Evolutionary conservation across 2,888 invertebrate genomes (phyloP).

Genomic region (Matsumyia berberina): DNA sequence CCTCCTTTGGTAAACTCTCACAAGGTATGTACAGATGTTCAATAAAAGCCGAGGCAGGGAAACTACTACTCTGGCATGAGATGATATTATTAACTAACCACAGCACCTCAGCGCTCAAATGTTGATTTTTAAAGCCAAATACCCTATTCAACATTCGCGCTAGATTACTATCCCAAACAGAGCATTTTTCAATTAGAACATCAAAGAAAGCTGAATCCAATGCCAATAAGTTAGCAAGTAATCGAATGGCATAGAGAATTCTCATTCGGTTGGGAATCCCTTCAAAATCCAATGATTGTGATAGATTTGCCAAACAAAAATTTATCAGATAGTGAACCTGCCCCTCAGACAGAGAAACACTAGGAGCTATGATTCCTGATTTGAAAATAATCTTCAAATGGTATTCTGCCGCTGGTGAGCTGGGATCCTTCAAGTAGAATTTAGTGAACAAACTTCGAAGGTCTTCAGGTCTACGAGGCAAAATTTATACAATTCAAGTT

Average conservation of each 20-base stretch:
- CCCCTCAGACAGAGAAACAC: conserved; percentile 50
- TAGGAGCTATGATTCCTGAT: conserved; percentile 60
- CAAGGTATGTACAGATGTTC: conserved; percentile 48
- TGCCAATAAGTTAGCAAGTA: conserved; percentile 79
- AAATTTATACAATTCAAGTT: too few species aligned
- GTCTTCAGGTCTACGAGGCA: conserved; percentile 75
- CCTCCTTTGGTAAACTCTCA: conserved; percentile 18
- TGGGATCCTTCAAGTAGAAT: conserved; percentile 78
- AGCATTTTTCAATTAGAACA: conserved; percentile 68
- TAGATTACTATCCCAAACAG: conserved; percentile 77
- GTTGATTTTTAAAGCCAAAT: conserved; percentile 77
- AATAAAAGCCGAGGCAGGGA: conserved; percentile 54
- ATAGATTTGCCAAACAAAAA: conserved; percentile 76
- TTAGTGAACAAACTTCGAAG: conserved; percentile 76
- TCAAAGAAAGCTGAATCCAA: conserved; percentile 51
- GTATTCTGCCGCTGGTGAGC: conserved; percentile 78
- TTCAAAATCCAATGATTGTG: conserved; percentile 63
- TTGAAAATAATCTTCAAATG: conserved; percentile 80
- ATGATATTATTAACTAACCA: conserved; percentile 79
- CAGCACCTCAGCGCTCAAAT: conserved; percentile 77
- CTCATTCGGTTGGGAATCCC: conserved; percentile 71
- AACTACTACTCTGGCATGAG: conserved; percentile 32
- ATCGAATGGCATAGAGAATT: conserved; percentile 78
- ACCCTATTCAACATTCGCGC: conserved; percentile 78
- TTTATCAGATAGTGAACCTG: conserved; percentile 77